These are phyloP conservation scores for Halcyon smyrnensis DNA, from an alignment of 2,797 vertebrate species.

Conservation along the genomic window DNA sequence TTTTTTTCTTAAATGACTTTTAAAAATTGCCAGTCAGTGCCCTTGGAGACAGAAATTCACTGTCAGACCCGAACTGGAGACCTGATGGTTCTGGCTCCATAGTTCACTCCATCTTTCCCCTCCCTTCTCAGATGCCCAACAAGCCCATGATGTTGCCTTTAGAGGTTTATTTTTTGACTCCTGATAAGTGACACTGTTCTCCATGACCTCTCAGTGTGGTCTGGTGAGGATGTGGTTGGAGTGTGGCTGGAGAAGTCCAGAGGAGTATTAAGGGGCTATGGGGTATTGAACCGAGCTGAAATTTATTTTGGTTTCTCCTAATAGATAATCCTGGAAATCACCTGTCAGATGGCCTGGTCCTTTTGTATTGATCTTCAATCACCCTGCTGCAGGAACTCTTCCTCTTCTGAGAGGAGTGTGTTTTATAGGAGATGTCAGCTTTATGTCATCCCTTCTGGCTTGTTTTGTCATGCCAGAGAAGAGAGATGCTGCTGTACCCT, in stretches of 20 bases:
- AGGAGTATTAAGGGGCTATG: background rate
- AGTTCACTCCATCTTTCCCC: background rate
- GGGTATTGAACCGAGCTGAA: background rate
- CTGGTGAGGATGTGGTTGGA: background rate
- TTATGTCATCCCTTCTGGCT: background rate
- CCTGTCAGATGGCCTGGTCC: background rate
- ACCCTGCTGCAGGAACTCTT: background rate
- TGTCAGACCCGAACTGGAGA: background rate
- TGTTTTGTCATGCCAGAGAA: background rate
- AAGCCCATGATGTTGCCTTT: background rate
- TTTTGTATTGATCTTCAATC: background rate
- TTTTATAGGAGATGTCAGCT: background rate
- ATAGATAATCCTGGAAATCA: background rate
- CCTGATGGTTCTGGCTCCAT: background rate
- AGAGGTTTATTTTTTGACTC: background rate
- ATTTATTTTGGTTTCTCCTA: background rate
- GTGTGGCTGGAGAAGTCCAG: background rate
- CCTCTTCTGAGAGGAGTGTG: background rate
- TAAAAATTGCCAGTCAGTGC: background rate
- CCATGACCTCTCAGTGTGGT: background rate
- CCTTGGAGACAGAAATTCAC: background rate
- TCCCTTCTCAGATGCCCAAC: background rate
- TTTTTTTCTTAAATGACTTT: conserved; percentile 21
- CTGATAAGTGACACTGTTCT: background rate
- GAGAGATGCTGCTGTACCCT: background rate